Base-by-base conservation (phyloP, 2,113 vertebrate species). In the Glareola pratincola region DNA sequence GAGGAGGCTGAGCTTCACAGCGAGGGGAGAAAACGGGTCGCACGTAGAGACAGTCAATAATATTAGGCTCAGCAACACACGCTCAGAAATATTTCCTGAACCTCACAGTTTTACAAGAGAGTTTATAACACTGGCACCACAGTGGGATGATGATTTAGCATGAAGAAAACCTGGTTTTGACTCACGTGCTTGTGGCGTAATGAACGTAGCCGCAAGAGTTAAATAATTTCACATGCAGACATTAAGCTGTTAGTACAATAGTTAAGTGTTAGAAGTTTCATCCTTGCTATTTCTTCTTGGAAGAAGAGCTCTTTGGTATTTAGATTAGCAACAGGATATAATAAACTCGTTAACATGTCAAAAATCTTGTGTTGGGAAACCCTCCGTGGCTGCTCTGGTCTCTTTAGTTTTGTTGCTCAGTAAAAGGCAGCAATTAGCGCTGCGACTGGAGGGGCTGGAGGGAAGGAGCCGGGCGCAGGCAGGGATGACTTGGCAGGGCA, bases 261-360 rank as follows among this genome's bases (percentile, higher is more conserved):
- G 57, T 51, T 45, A 48, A 59, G 90, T 14, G 29, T 71, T 66
- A 45, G 57, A 77, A 84, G 82, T 88, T 24, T 37, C 71, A 47
- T 73, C 91, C 85, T 85, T 4, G 59, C 57, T 77, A 71, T 84
- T 95, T 89, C 87, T 87, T 74, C 94, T 92, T 72, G 2, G 5
- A 73, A 43, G 24, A 82, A 45, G 84, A 91, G 48, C 87, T 90
- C 67, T 63, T 73, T 67, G 86, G 84, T 92, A 37, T 92, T 96
- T 95, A 94, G 85, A 91, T 66, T 73, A 93, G 96, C 94, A 81
- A 92, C 50, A 93, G 95, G 96, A 90, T 96, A 85, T 69, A 92
- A 95, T 64, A 92, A 95, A 96, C 89, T 85, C 10, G 29, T 95
- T 94, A 96, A 87, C 29, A 4, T 30, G 89, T 96, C 96, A 96